Base-by-base conservation (phyloP, 2,888 invertebrate genomes). In the Papilio elwesi region DNA sequence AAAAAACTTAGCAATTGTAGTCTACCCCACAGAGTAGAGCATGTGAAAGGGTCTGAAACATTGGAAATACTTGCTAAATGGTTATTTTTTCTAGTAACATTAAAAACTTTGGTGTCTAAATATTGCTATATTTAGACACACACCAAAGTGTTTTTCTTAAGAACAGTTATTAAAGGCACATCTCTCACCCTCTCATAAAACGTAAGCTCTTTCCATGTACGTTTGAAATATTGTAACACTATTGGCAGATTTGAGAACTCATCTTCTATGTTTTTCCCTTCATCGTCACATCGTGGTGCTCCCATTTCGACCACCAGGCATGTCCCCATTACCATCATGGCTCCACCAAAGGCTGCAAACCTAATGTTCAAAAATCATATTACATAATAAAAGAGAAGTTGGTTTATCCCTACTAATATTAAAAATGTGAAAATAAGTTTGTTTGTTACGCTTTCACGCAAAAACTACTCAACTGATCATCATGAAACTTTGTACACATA, bases 211-310 rank as follows among this genome's bases (percentile, higher is more conserved):
- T 95, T 96, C 94, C 95, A 95, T 75, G 97, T 95, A 68, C 97
- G 94, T 75, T 95, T 95, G 43, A 96, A 85, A 81, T 97, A 96
- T 87, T 97, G 97, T 79, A 96, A 90, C n/a, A 95, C 90, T 0
- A 94, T 78, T 0, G 97, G 96, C 84, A 96, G 90, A 71, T 95
- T 86, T 62, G 96, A 95, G 85, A 96, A 97, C 88, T 97, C 96
- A 86, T 97, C 97, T 79, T 95, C 94, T 10, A 98, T 94, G 6
- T 94, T 79, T 70, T 96, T 94, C 0, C 98, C 98, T 47, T 96
- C 94, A 69, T 96, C 96, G 78, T 96, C 97, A 8, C 94, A 88
- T 59, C 94, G 93, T 0, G 98, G 97, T n/a, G 96, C 95, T 0
- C 97, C 97, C 85, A 96, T 95, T 94, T 96, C 95, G 80, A 96